Conservation (phyloP, 2,113 vertebrate species). For the Odocoileus hemionus region DNA sequence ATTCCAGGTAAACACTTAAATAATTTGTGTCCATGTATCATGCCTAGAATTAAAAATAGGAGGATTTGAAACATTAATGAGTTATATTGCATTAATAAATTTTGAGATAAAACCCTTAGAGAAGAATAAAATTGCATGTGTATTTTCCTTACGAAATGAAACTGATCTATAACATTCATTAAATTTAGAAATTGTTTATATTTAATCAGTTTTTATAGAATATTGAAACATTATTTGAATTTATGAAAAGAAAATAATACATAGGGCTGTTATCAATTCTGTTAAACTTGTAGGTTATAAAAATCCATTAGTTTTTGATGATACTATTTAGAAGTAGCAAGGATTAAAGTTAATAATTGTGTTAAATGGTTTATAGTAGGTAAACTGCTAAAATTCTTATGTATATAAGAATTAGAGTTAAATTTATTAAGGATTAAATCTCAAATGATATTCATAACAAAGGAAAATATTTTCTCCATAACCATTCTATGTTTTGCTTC, state of each 20-base stretch:
- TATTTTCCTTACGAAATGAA: constrained; percentile 42
- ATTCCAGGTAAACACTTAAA: neutral
- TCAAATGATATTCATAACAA: neutral
- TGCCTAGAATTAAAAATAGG: constrained; percentile 46
- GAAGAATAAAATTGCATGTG: constrained; percentile 37
- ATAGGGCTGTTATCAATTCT: neutral
- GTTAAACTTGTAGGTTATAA: neutral
- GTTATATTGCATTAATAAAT: constrained; percentile 46
- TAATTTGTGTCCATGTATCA: constrained; percentile 16
- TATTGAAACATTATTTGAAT: neutral
- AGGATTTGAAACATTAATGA: constrained; percentile 64
- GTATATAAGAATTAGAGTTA: neutral
- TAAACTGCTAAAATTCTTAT: neutral
- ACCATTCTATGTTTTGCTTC: neutral
- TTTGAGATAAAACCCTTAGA: constrained; percentile 46
- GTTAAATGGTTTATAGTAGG: neutral
- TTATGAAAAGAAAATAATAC: neutral
- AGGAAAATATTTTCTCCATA: neutral
- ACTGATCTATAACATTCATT: constrained; percentile 59
- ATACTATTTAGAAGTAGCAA: neutral
- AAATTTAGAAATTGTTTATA: constrained; percentile 36
- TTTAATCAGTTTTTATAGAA: constrained; percentile 14
- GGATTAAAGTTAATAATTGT: neutral
- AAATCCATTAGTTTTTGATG: neutral
- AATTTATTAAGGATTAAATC: constrained; percentile 8